A percentile compares a stretch with the other conserved stretches of the same genome.
Conservation (phyloP, 1,140 invertebrate species). For the Aricia agestis region DNA sequence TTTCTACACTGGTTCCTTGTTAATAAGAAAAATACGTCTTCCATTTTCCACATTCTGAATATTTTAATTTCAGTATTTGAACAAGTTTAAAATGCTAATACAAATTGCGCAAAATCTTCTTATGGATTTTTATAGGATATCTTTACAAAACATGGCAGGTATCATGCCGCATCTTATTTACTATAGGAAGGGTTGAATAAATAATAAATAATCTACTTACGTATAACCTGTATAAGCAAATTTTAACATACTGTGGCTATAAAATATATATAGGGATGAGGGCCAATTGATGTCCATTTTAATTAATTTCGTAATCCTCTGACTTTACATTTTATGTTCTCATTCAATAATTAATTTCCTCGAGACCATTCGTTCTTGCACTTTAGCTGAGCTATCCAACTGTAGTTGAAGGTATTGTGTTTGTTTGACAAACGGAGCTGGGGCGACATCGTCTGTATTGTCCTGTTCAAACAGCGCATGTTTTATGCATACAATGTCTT, state of each 20-base stretch:
- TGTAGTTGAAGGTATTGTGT: constrained; percentile 34
- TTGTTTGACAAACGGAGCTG: constrained; percentile 42
- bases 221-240: too few species aligned
- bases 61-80: background rate
- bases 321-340: background rate
- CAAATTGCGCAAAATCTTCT: background rate
- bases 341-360: background rate
- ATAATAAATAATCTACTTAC: too few species aligned
- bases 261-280: too few species aligned
- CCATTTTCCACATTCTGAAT: background rate
- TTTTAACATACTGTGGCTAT: too few species aligned
- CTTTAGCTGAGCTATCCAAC: constrained; percentile 24
- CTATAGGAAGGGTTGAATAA: too few species aligned
- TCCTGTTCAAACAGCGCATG: constrained; percentile 49
- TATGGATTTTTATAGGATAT: background rate
- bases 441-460: constrained; percentile 39
- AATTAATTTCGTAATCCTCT: background rate
- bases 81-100: background rate
- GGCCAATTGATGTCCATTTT: background rate
- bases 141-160: background rate
- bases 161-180: too few species aligned
- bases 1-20: background rate
- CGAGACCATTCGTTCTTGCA: constrained; percentile 2
- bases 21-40: background rate
- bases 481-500: constrained; percentile 52